Percentiles rank a stretch among this genome's conserved stretches.
Evolutionary conservation across 2,888 invertebrate genomes (phyloP).

Genomic region (Dendrolimus pini): DNA sequence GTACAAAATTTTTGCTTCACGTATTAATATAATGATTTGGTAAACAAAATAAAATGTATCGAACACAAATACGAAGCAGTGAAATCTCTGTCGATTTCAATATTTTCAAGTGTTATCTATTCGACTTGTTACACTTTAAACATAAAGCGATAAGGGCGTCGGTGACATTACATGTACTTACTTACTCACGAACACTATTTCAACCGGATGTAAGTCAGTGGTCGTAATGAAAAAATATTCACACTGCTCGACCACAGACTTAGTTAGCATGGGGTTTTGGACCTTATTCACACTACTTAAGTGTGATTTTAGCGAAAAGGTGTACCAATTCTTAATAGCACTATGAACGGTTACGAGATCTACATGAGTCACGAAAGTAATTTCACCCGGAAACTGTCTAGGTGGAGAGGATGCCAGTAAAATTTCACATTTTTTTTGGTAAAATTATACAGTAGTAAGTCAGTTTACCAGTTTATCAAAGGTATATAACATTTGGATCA

Average conservation of each 20-base stretch:
- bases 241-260: constrained; percentile 11
- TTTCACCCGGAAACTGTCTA: constrained; percentile 8
- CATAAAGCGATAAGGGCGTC: constrained; percentile 41
- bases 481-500: no score
- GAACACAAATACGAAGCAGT: constrained; percentile 11
- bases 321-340: constrained; percentile 5
- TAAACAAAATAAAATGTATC: constrained; percentile 26
- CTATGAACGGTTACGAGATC: constrained; percentile 2
- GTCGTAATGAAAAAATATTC: constrained; percentile 23
- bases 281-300: not conserved
- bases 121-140: constrained; percentile 38
- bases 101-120: constrained; percentile 38
- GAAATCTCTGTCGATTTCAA: constrained; percentile 37
- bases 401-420: not conserved
- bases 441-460: not conserved
- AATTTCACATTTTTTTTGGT: not conserved
- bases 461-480: no score
- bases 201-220: constrained; percentile 37
- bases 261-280: not conserved
- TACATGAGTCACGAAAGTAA: constrained; percentile 11
- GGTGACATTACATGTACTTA: constrained; percentile 29
- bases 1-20: no score
- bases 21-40: constrained; percentile 7
- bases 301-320: not conserved
- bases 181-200: constrained; percentile 28